These are phyloP conservation scores for Galeruca laticollis DNA, from an alignment of 2,888 invertebrate species.

Conservation along the genomic window DNA sequence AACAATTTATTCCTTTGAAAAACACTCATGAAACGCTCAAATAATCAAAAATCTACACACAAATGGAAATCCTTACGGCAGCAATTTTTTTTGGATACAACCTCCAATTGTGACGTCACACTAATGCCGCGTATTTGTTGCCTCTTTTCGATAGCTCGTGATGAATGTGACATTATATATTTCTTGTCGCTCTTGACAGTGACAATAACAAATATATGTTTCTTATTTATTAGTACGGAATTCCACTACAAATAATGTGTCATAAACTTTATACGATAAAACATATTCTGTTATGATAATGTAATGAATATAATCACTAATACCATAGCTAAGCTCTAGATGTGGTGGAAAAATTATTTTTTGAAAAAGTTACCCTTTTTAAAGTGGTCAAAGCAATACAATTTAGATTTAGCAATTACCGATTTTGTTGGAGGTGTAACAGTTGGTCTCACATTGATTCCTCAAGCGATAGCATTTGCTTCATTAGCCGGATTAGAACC, in stretches of 20 bases:
- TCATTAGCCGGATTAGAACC: constrained; percentile 79
- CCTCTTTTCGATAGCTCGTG: too few species aligned
- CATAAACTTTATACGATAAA: neutral
- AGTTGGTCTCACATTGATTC: constrained; percentile 82
- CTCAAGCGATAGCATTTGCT: constrained; percentile 84
- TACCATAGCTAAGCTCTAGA: neutral
- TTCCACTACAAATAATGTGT: neutral
- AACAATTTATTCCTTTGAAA: too few species aligned
- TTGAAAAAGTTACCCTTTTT: constrained; percentile 67
- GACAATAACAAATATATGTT: neutral
- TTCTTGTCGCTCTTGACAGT: neutral
- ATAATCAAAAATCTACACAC: too few species aligned
- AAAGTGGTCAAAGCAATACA: constrained; percentile 73
- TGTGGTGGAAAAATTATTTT: constrained; percentile 23
- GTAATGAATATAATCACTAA: neutral
- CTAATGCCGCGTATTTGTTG: too few species aligned
- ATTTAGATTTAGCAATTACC: constrained; percentile 70
- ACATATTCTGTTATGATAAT: neutral
- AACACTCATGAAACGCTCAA: too few species aligned
- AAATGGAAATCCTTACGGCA: too few species aligned
- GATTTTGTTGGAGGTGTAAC: constrained; percentile 83
- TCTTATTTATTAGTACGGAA: neutral
- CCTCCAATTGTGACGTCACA: too few species aligned
- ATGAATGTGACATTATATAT: too few species aligned
- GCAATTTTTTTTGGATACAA: too few species aligned